Evolutionary conservation across 2,888 invertebrate genomes (phyloP).

Genomic region (Platycnemis pennipes): DNA sequence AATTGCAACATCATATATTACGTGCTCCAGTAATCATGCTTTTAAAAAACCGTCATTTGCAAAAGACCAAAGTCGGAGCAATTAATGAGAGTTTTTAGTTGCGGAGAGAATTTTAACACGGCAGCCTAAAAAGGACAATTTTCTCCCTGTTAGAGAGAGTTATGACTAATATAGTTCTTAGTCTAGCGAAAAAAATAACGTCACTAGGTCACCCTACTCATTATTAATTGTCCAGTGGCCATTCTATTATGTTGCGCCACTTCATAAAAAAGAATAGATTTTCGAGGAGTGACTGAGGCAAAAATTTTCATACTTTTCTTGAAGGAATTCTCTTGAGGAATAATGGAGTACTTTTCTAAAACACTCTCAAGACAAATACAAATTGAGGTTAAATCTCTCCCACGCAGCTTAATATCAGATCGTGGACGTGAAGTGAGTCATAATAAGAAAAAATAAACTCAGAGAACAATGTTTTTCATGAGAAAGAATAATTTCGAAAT

Average conservation of each 20-base stretch:
- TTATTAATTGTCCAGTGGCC: slow-evolving; percentile 25
- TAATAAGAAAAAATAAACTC: too few species aligned
- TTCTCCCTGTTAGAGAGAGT: background rate
- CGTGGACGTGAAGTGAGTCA: too few species aligned
- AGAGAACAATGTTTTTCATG: too few species aligned
- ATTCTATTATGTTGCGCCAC: slow-evolving; percentile 44
- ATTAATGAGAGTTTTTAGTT: background rate
- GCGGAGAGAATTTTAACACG: background rate
- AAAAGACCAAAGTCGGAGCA: background rate
- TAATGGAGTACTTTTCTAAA: too few species aligned
- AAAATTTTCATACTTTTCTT: background rate
- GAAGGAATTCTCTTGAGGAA: too few species aligned
- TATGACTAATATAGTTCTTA: background rate
- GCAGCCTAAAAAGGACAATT: background rate
- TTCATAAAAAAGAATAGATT: slow-evolving; percentile 47
- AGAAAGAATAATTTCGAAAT: too few species aligned
- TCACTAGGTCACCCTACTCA: background rate
- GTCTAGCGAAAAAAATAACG: background rate
- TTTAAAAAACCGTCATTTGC: background rate
- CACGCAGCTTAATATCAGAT: too few species aligned
- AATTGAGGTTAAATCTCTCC: too few species aligned
- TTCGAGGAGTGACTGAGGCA: background rate
- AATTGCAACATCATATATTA: too few species aligned
- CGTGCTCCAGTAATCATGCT: background rate
- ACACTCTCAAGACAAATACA: too few species aligned